phyloP scores from a whole-genome alignment of 2,888 invertebrate genomes.

The Lysandra bellargus region DNA sequence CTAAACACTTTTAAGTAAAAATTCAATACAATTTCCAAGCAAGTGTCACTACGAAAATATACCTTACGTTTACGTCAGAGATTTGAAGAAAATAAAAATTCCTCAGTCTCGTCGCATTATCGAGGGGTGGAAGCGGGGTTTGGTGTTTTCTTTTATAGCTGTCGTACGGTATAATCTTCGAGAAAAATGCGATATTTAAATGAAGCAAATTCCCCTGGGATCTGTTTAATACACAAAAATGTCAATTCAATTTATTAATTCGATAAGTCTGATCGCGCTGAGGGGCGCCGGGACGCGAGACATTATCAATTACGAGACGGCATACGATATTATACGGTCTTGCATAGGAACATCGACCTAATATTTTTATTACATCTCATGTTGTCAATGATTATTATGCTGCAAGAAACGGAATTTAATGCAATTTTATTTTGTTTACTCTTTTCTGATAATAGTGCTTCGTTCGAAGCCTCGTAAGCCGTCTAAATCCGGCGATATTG shows the following conservation, averaged over 20 bases:
- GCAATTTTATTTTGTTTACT: background rate
- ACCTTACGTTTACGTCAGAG: conserved; percentile 79
- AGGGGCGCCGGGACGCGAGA: conserved; percentile 8
- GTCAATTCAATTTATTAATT: conserved; percentile 68
- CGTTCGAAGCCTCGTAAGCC: background rate
- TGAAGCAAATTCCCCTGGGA: conserved; percentile 76
- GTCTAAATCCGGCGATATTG: conserved; percentile 1
- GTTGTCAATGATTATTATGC: background rate
- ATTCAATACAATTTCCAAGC: conserved; percentile 39
- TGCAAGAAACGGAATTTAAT: background rate
- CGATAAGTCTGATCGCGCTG: conserved; percentile 24
- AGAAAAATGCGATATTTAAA: conserved; percentile 81
- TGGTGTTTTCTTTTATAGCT: conserved; percentile 80
- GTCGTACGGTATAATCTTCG: conserved; percentile 81
- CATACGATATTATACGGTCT: background rate
- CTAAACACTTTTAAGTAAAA: background rate
- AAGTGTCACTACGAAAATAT: conserved; percentile 79
- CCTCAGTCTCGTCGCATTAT: conserved; percentile 77
- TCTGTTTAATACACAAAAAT: conserved; percentile 67
- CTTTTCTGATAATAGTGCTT: background rate
- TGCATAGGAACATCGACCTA: background rate
- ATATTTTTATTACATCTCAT: background rate
- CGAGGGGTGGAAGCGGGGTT: conserved; percentile 63
- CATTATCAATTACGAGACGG: conserved; percentile 16
- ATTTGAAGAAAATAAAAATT: conserved; percentile 80